Evolutionary conservation across 2,113 vertebrate species (phyloP).

Genomic region (Gallinago paraguaiae): DNA sequence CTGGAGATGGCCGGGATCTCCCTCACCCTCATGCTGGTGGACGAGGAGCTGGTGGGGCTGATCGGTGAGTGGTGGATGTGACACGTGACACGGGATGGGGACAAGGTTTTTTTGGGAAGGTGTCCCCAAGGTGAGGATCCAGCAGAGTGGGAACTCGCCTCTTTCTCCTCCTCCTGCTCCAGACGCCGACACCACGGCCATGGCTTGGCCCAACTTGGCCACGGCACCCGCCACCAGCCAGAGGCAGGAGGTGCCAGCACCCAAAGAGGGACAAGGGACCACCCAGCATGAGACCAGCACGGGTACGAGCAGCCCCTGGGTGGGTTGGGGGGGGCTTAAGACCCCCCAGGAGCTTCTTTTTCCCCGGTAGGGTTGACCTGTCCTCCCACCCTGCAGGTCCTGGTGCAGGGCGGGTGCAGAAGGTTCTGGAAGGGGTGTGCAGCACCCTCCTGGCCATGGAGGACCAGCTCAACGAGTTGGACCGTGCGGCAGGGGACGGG

Average conservation of each 20-base stretch:
- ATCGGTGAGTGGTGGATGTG: constrained; percentile 76
- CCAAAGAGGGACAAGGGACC: neutral
- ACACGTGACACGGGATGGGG: neutral
- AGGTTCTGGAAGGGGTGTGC: constrained; percentile 79
- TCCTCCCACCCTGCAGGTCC: constrained; percentile 61
- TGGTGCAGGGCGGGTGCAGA: neutral
- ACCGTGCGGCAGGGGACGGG: constrained; percentile 87
- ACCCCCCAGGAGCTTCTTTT: neutral
- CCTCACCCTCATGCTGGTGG: constrained; percentile 83
- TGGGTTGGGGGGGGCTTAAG: no score
- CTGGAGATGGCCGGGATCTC: constrained; percentile 94
- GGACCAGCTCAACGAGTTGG: constrained; percentile 88
- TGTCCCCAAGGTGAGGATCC: neutral
- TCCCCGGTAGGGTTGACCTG: neutral
- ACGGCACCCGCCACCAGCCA: constrained; percentile 54
- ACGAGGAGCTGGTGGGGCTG: constrained; percentile 79
- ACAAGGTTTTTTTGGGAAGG: no score
- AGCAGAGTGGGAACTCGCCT: fast-evolving
- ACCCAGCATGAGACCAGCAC: neutral
- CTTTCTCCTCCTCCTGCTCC: neutral
- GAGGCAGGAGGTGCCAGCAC: constrained; percentile 57
- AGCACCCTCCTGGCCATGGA: constrained; percentile 75
- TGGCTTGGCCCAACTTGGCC: constrained; percentile 85
- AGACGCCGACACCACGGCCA: constrained; percentile 86
- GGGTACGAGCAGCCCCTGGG: constrained; percentile 39